A percentile compares a stretch with the other conserved stretches of the same genome.
Evolutionary conservation across 2,113 vertebrate species (phyloP).

Genomic region (Daphoenositta chrysoptera): DNA sequence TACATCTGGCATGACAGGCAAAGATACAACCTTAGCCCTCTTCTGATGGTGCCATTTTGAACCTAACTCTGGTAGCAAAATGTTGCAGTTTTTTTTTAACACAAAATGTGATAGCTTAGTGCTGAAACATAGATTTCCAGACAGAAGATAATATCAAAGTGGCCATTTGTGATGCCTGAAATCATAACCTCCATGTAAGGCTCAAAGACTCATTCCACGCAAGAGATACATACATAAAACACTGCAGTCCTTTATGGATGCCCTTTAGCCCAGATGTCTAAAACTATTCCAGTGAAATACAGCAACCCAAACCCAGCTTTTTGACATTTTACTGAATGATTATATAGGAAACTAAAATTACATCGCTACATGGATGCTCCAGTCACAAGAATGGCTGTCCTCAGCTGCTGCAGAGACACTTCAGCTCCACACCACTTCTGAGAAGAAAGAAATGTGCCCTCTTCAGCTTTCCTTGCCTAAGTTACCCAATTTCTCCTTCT

Average conservation of each 20-base stretch:
- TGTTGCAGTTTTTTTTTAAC: constrained; percentile 73
- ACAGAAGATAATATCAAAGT: constrained; percentile 74
- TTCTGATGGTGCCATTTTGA: constrained; percentile 81
- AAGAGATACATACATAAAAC: neutral
- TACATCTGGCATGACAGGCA: constrained; percentile 77
- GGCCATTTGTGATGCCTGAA: constrained; percentile 53
- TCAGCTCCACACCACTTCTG: neutral
- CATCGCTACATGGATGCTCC: neutral
- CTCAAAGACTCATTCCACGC: constrained; percentile 39
- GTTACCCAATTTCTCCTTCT: neutral
- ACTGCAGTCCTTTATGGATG: neutral
- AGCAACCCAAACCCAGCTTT: neutral
- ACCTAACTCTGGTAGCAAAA: constrained; percentile 78
- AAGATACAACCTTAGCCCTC: constrained; percentile 85
- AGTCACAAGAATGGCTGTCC: neutral
- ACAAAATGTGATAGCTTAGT: constrained; percentile 78
- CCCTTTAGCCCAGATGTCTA: constrained; percentile 8
- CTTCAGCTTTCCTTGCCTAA: neutral
- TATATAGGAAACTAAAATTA: neutral
- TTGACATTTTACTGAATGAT: neutral
- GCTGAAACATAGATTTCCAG: constrained; percentile 72
- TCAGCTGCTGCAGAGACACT: neutral
- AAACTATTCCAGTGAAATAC: neutral
- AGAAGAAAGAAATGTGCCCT: neutral
- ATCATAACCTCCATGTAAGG: constrained; percentile 62